Evolutionary conservation across 2,113 vertebrate genomes (phyloP), one percentile per base, ranked within the genome.

Genomic region (Octodon degus): DNA sequence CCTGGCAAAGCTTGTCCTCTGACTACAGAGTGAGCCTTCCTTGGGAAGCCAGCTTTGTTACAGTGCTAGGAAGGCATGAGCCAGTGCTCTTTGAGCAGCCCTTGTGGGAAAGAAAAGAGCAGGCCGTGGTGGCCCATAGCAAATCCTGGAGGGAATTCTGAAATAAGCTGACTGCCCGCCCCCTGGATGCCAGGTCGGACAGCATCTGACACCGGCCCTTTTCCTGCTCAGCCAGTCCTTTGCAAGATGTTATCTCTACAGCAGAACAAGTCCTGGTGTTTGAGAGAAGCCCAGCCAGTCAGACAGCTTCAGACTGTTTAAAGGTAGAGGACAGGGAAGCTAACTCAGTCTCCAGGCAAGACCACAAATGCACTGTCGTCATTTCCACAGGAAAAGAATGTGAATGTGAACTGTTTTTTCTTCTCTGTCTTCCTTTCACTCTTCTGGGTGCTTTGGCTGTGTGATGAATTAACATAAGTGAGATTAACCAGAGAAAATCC

Each of bases 171-270:
- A 84, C 30, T 58, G 34, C 43, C 65, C 19, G 17, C 63, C 25
- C 37, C 67, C 82, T 50, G 53, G 65, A 32, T 14, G 72, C 25
- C 92, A 34, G 63, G 37, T 86, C 84, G 87, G 60, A 83, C 47
- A 27, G 19, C 55, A 40, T 58, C 55, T 65, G 81, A 92, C 25
- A 43, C 67, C 34, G 62, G 80, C 27, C 20, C 43, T 90, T 72
- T 95, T 96, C 89, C 60, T 88, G 93, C 70, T 89, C 37, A 87
- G 65, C 83, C 77, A 47, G 93, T 82, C 17, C 81, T 95, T 63
- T 63, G 37, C 20, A 0, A 40, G 43, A 81, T 92, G 7, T 81
- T 96, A 95, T 91, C 72, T 32, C 5, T 25, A 30, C 19, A 86
- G 40, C 30, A 81, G 72, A 37, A 63, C 55, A 55, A 25, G 32